Percentiles rank a stretch among this genome's conserved stretches.
These are phyloP conservation scores for Chlorops oryzae DNA, from an alignment of 1,140 invertebrate genomes.

Conservation along the genomic window DNA sequence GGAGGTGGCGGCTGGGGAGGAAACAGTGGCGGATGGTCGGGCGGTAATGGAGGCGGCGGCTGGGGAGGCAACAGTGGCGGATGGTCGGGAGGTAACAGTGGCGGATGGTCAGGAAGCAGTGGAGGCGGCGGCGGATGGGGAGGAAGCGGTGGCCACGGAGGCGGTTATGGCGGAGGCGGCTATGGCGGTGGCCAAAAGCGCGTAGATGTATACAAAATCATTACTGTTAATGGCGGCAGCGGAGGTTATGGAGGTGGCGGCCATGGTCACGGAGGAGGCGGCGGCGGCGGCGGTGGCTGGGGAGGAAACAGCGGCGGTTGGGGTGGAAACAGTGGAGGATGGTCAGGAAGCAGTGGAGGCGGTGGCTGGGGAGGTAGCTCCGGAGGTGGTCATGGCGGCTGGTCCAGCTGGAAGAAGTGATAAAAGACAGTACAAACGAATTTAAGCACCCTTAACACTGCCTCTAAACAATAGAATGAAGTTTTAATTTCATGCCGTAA, in stretches of 20 bases:
- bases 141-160: conserved; percentile 14
- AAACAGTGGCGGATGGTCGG: conserved; percentile 11
- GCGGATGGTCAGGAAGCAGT: no score
- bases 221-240: not conserved
- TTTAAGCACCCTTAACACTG: no score
- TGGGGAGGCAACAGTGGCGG: not conserved
- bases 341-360: no score
- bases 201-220: no score
- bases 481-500: no score
- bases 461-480: no score
- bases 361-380: no score
- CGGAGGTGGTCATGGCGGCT: conserved; percentile 9
- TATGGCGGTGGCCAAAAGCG: no score
- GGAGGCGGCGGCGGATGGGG: conserved; percentile 10
- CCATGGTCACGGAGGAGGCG: not conserved
- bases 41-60: not conserved
- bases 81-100: conserved; percentile 5
- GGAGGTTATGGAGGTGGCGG: conserved; percentile 15
- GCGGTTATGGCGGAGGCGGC: conserved; percentile 15
- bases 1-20: conserved; percentile 13
- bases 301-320: no score
- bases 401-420: no score
- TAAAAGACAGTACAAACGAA: no score
- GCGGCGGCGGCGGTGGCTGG: conserved; percentile 11
- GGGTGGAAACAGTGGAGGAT: not conserved